Evolutionary conservation across 2,888 invertebrate species (phyloP).

Genomic region (Diabrotica balteata): DNA sequence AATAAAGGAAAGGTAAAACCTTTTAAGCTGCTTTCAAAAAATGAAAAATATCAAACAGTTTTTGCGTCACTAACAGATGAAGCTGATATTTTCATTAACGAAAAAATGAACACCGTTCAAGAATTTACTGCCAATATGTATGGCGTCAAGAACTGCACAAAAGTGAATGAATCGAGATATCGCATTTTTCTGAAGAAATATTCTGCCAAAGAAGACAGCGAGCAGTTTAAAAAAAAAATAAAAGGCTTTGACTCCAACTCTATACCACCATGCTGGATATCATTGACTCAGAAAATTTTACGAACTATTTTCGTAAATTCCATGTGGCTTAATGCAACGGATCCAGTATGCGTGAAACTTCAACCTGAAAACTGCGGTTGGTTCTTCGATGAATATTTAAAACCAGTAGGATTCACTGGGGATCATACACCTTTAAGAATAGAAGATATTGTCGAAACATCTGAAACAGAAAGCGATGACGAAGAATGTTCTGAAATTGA

Average conservation of each 20-base stretch:
- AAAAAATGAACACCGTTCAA: slow-evolving; percentile 49
- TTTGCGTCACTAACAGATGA: too few relatives aligned
- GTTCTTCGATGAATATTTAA: slow-evolving; percentile 30
- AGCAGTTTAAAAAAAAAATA: slow-evolving; percentile 42
- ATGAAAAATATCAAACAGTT: too few relatives aligned
- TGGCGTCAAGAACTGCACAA: slow-evolving; percentile 43
- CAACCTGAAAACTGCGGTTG: slow-evolving; percentile 34
- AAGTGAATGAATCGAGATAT: slow-evolving; percentile 46
- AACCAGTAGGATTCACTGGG: slow-evolving; percentile 34
- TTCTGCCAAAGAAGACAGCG: slow-evolving; percentile 17
- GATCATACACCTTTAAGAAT: slow-evolving; percentile 38
- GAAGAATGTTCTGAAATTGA: too few relatives aligned
- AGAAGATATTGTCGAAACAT: slow-evolving; percentile 15
- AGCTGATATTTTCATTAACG: slow-evolving; percentile 41
- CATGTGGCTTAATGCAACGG: too few relatives aligned
- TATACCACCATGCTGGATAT: slow-evolving; percentile 28
- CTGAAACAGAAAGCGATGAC: too few relatives aligned
- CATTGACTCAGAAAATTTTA: too few relatives aligned
- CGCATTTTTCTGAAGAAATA: slow-evolving; percentile 35
- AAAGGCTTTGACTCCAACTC: slow-evolving; percentile 41
- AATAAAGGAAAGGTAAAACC: too few relatives aligned
- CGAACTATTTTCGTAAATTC: too few relatives aligned
- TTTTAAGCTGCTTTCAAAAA: too few relatives aligned
- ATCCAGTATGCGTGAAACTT: too few relatives aligned
- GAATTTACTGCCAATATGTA: slow-evolving; percentile 49